Evolutionary conservation across 2,113 vertebrate genomes (phyloP).

Genomic region (Pycnonotus jocosus): DNA sequence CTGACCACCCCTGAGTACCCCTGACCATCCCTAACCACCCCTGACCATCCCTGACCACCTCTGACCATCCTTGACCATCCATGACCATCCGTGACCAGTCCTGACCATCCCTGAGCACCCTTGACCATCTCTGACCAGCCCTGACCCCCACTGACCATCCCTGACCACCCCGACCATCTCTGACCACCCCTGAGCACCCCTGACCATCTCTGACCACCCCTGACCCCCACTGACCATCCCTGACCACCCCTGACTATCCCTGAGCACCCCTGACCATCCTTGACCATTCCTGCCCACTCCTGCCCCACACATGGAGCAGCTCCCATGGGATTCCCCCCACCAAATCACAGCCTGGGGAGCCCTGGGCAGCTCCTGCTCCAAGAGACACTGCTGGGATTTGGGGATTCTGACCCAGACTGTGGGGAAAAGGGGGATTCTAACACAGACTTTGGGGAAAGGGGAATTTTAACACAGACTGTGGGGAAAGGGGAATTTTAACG

Average conservation of each 20-base stretch:
- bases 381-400: background rate
- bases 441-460: background rate
- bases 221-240: background rate
- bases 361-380: background rate
- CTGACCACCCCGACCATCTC: background rate
- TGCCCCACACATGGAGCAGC: background rate
- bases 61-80: background rate
- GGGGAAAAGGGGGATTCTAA: no score
- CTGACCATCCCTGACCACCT: background rate
- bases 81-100: background rate
- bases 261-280: background rate
- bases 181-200: no score
- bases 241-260: background rate
- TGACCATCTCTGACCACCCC: no score
- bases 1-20: background rate
- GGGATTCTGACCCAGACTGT: background rate
- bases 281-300: background rate
- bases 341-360: background rate
- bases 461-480: no score
- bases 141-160: background rate
- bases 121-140: fast-evolving
- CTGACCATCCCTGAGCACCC: background rate
- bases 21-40: background rate
- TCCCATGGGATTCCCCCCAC: background rate
- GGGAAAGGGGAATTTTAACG: no score